Base-by-base conservation (phyloP, 2,113 vertebrate genomes). In the Cryptotis parvus region DNA sequence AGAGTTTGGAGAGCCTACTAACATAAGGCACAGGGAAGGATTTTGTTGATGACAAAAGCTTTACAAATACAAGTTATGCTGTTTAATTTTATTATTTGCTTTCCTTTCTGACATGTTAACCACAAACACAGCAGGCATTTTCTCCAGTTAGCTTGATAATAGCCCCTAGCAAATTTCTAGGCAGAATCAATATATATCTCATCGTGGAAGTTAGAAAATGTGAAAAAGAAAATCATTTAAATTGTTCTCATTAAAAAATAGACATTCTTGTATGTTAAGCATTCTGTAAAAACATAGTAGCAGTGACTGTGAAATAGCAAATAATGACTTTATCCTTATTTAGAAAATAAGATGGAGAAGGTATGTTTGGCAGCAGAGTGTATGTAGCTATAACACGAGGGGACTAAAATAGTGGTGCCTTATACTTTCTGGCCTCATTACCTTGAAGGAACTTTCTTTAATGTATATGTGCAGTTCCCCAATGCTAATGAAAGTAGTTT, bases 401-500 rank as follows among this genome's bases (percentile, higher is more conserved):
- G 41, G 29, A 27, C 73, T 20, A 43, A 72, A 81, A 49, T 0
- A 0, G 43, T 80, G 66, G n/a, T 85, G 75, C 85, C 82, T 68
- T n/a, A 20, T 4, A 11, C 61, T 49, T n/a, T 94, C 83, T 87
- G 83, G 89, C 75, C 55, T 81, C 63, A 73, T 94, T 95, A 76
- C 52, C 73, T 61, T 33, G 78, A 41, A 80, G 74, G 88, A 90
- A 77, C 33, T 80, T 79, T 35, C 69, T 75, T 91, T 94, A 90
- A 92, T 39, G n/a, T 61, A 35, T 37, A 18, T 20, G 11, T 31
- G 9, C 27, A 88, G 61, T 45, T 90, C 52, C 24, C 45, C 68
- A 79, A 49, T 90, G 92, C 83, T 93, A 95, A 93, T 93, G 92
- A 58, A 83, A 88, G 83, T 69, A 33, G 5, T 43, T 8, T 86